Evolutionary conservation across 2,888 invertebrate genomes (phyloP), one percentile per base, ranked within the genome.

Genomic region (Dicycla oo): DNA sequence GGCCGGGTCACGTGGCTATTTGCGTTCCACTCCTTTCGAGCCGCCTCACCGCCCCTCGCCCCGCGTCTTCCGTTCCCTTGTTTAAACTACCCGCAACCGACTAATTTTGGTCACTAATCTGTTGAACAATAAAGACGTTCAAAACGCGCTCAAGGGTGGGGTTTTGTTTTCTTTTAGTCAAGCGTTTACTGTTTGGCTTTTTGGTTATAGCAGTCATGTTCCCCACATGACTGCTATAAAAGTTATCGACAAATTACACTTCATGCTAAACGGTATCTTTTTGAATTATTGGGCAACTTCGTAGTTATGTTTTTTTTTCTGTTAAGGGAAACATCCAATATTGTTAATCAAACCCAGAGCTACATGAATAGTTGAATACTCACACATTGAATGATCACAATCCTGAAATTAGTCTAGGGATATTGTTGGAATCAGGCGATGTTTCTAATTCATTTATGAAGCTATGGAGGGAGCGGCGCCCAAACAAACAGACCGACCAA

Each of bases 1-100:
- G 96, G 95, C 96, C 96, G 96, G 95, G 95, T 95, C 95, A 95
- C 93, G 91, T 89, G 90, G 93, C 94, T 95, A 95, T 96, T 95
- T 96, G 92, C 91, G 94, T 94, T 90, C 91, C 86, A 90, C 91
- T 91, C 89, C 90, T 90, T 88, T 89, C 88, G 87, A 88, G 87
- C 81, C 89, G 88, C 89, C 87, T 80, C 88, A 85, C 86, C 88
- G 85, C 88, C 88, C 88, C 85, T 84, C 92, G 82, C 87, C 88
- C 88, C 86, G 84, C 92, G 82, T 86, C 91, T 90, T 92, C 92
- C 93, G 90, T 89, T 90, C 92, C 91, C 91, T 90, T 91, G 89
- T 91, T 91, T 89, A 88, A 90, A 93, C 92, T 93, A 93, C 93
- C 93, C 91, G 88, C 92, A 87, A 90, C 89, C 81, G 87, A 90